phyloP scores from a whole-genome alignment of 2,113 vertebrate genomes.

The Fulmarus glacialis region DNA sequence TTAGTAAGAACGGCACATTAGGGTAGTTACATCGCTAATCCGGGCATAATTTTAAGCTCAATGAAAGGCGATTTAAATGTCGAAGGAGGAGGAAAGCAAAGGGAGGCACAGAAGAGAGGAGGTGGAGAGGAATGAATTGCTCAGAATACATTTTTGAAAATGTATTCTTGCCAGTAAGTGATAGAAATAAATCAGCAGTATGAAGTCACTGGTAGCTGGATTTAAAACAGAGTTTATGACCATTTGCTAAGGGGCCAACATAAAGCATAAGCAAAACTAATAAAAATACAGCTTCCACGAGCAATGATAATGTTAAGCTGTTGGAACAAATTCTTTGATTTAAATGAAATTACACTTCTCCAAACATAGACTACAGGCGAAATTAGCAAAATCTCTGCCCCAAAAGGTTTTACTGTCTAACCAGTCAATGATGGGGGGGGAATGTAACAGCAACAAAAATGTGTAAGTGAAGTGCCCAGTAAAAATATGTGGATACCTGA shows the following conservation, averaged over 20 bases:
- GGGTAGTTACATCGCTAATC: conserved; percentile 40
- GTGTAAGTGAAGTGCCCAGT: not conserved
- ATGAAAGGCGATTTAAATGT: conserved; percentile 28
- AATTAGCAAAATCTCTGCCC: not conserved
- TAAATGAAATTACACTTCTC: not conserved
- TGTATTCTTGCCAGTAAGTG: conserved; percentile 49
- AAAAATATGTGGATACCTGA: not conserved
- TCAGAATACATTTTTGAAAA: not conserved
- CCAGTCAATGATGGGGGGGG: not conserved
- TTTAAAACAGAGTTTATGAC: conserved; percentile 55
- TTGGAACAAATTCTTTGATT: conserved; percentile 9
- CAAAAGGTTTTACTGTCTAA: not conserved
- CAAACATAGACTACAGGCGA: not conserved
- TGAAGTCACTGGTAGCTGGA: conserved; percentile 40
- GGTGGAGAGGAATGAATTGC: not conserved
- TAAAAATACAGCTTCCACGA: conserved; percentile 27
- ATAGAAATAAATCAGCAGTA: conserved; percentile 58
- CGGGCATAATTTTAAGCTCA: conserved; percentile 24
- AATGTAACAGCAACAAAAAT: not conserved
- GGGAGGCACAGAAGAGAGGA: not conserved
- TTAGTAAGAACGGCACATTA: conserved; percentile 57
- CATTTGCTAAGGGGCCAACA: conserved; percentile 36
- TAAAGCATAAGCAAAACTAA: conserved; percentile 50
- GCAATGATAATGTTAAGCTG: not conserved
- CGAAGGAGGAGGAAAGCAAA: not conserved